Conservation (phyloP, 2,888 invertebrate species). For the Patella caerulea region DNA sequence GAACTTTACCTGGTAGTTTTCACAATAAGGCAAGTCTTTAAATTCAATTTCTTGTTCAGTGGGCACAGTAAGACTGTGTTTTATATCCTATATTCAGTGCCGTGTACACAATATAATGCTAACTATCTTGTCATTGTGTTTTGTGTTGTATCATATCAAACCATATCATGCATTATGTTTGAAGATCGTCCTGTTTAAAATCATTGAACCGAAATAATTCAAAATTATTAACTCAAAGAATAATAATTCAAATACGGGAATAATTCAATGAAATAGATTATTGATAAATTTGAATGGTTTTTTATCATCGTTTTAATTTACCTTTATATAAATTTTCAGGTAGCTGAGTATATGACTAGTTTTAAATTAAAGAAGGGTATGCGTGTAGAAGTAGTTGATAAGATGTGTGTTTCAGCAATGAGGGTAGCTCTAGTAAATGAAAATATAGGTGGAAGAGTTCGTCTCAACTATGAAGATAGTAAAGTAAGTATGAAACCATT, state of each 20-base stretch:
- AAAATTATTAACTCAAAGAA: too few species aligned
- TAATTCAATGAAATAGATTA: too few species aligned
- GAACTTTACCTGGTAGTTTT: slow-evolving; percentile 93
- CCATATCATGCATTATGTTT: too few species aligned
- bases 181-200: too few species aligned
- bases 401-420: slow-evolving; percentile 93
- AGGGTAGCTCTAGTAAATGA: slow-evolving; percentile 88
- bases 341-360: slow-evolving; percentile 65
- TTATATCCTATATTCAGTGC: too few species aligned
- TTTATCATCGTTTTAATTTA: not conserved
- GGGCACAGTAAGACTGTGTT: too few species aligned
- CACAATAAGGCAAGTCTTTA: slow-evolving; percentile 80
- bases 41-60: not conserved
- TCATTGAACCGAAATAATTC: too few species aligned
- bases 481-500: slow-evolving; percentile 71
- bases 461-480: slow-evolving; percentile 81
- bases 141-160: too few species aligned
- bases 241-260: too few species aligned
- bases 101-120: too few species aligned
- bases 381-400: slow-evolving; percentile 94
- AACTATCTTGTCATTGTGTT: too few species aligned
- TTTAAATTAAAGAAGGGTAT: slow-evolving; percentile 76
- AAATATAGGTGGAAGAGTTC: slow-evolving; percentile 91
- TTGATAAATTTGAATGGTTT: not conserved
- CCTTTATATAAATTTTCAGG: slow-evolving; percentile 41